Conservation (phyloP, 2,797 vertebrate genomes). For the Darevskia nairensis region DNA sequence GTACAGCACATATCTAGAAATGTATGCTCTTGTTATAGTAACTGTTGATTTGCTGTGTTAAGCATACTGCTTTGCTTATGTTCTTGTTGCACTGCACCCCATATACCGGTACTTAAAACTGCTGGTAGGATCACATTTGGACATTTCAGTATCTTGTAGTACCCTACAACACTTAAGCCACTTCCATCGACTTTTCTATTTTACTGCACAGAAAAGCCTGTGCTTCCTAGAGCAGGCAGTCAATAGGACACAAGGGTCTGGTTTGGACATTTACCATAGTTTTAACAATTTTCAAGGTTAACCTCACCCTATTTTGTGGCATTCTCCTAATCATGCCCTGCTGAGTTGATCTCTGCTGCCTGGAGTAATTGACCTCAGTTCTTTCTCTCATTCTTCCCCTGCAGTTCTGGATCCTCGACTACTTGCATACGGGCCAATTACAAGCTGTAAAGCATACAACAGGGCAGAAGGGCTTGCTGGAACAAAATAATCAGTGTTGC, state of each 20-base stretch:
- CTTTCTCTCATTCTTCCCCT: neutral
- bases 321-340: constrained; percentile 3
- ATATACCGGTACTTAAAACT: neutral
- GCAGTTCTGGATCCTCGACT: constrained; percentile 33
- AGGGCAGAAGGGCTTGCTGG: neutral
- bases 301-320: neutral
- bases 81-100: neutral
- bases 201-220: neutral
- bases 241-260: neutral
- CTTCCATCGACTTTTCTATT: neutral
- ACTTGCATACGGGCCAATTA: neutral
- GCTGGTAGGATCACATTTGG: neutral
- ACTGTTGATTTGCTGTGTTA: neutral
- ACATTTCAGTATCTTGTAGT: neutral
- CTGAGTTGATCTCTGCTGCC: constrained; percentile 5
- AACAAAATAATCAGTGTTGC: neutral
- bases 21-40: neutral
- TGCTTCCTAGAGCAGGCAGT: neutral
- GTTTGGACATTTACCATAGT: neutral
- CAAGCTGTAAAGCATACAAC: neutral
- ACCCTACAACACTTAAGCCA: neutral
- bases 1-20: neutral
- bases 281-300: constrained; percentile 30
- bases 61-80: neutral
- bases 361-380: constrained; percentile 22